phyloP scores from a whole-genome alignment of 2,797 vertebrate species.

The Ctenopoma multispine region DNA sequence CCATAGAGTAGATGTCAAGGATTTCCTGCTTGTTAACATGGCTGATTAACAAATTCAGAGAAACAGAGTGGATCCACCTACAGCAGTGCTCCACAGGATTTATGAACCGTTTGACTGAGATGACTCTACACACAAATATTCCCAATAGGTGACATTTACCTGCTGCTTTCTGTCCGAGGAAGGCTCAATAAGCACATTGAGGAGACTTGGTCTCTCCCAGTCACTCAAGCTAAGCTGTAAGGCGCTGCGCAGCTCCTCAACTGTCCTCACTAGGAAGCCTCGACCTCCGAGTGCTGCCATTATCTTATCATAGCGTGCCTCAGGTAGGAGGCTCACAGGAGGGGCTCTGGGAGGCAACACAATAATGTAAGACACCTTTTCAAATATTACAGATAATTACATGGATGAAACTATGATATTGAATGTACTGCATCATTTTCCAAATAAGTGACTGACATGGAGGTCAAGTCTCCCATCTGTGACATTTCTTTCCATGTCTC shows the following conservation, averaged over 20 bases:
- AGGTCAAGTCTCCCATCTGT: constrained; percentile 87
- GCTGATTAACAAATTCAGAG: not conserved
- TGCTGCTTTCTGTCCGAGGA: constrained; percentile 92
- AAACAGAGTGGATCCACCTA: not conserved
- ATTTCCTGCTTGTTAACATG: not conserved
- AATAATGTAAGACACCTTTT: not conserved
- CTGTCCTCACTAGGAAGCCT: constrained; percentile 92
- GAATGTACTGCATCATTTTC: not conserved
- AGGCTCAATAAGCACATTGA: constrained; percentile 95
- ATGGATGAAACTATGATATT: not conserved
- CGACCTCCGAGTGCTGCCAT: constrained; percentile 93
- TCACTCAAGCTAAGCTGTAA: constrained; percentile 87
- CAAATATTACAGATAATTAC: not conserved
- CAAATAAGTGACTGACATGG: constrained; percentile 81
- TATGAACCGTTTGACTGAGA: not conserved
- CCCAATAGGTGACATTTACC: constrained; percentile 73
- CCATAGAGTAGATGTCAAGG: not conserved
- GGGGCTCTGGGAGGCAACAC: constrained; percentile 83
- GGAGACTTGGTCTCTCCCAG: constrained; percentile 87
- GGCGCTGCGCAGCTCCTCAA: constrained; percentile 87
- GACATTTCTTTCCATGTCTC: constrained; percentile 89
- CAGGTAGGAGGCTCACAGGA: constrained; percentile 91
- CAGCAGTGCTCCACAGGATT: not conserved
- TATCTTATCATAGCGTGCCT: constrained; percentile 92
- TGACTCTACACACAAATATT: not conserved